These are phyloP conservation scores for Sipha maydis DNA, from an alignment of 2,888 invertebrate species.

Conservation along the genomic window DNA sequence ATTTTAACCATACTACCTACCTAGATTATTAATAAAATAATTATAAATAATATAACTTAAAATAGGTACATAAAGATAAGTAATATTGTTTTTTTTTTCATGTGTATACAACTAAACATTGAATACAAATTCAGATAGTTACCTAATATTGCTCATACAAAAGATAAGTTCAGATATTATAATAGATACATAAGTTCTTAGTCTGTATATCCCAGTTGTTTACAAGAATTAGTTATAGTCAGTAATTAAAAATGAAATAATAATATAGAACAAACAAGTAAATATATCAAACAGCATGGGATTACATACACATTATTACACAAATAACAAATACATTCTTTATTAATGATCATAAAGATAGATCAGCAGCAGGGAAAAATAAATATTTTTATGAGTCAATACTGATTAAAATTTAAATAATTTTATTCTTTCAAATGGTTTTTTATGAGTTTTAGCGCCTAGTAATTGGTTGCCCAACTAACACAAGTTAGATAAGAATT, in stretches of 20 bases:
- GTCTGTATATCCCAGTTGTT: no score
- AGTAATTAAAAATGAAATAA: neutral
- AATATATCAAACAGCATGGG: neutral
- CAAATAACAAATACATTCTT: neutral
- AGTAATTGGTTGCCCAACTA: conserved; percentile 37
- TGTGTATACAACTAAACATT: neutral
- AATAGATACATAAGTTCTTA: neutral
- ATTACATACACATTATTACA: neutral
- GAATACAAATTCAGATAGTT: no score
- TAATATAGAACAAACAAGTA: neutral
- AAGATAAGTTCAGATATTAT: neutral
- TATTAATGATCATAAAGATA: neutral
- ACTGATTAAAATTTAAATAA: neutral
- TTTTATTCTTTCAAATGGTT: neutral
- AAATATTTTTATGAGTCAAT: neutral
- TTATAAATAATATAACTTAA: neutral
- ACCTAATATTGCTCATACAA: no score
- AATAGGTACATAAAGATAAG: neutral
- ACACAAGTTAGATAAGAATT: conserved; percentile 35
- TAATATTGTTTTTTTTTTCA: neutral
- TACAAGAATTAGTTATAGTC: neutral
- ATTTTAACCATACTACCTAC: neutral
- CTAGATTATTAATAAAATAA: neutral
- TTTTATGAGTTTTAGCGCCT: neutral
- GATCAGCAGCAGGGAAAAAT: neutral